Base-by-base conservation (phyloP, 2,797 vertebrate genomes). In the Lophius americanus region DNA sequence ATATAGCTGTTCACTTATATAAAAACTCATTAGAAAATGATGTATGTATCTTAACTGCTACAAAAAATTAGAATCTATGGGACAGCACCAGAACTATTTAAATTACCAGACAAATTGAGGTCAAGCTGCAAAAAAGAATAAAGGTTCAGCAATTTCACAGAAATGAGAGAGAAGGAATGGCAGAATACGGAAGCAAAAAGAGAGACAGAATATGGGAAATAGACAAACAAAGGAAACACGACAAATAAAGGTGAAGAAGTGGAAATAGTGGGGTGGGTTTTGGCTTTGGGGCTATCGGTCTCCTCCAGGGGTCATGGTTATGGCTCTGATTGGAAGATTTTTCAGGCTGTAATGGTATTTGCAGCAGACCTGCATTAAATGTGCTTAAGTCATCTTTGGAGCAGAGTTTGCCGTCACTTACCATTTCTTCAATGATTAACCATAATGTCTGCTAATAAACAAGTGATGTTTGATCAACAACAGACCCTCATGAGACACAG, bases 401-500 rank as follows among this genome's bases (percentile, higher is more conserved):
- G 23, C 50, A 57, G n/a, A 60, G 47, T 68, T 68, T 54, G 11
- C 61, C 14, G 33, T 59, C 50, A 79, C 76, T 77, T 69, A 85
- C 76, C 78, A 67, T 64, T 53, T 67, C 51, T 52, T 60, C 49
- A 86, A 79, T 71, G 39, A 78, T 79, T 85, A 74, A 86, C 75
- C 60, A 70, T 60, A 74, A 75, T 54, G 8, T 53, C 39, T 74
- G 41, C 55, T 73, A 74, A 76, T 63, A 46, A 69, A 74, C 54
- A 71, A 43, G 53, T 77, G 78, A 82, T 57, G 68, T 77, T 68
- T 63, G 59, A 78, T 75, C 66, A 79, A 75, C 68, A 68, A 76
- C 79, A 83, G 69, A 54, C 73, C 70, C 78, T 68, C 60, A 59
- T 79, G 85, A 83, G 89, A 91, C 86, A 90, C 88, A 88, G 70